These are phyloP conservation scores for Physella acuta DNA, from an alignment of 1,140 invertebrate species.

Conservation along the genomic window DNA sequence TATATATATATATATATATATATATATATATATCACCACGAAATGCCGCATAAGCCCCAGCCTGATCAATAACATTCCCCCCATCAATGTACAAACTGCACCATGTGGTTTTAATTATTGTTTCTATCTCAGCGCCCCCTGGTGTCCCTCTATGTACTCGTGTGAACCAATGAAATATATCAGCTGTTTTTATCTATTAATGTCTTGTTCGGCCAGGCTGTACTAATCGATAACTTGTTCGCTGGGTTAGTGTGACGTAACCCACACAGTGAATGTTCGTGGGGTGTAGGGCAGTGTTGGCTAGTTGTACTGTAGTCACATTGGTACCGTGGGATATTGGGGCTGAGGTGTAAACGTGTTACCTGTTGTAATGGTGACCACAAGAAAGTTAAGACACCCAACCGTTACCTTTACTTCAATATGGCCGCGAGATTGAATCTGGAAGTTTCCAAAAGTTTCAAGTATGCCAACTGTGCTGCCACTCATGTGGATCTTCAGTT, in stretches of 20 bases:
- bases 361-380: background rate
- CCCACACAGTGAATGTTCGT: background rate
- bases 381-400: background rate
- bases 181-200: background rate
- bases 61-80: no score
- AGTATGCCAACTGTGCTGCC: constrained; percentile 24
- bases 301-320: background rate
- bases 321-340: background rate
- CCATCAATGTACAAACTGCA: no score
- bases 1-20: background rate
- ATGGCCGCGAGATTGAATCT: constrained; percentile 23
- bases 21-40: no score
- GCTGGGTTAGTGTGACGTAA: background rate
- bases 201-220: background rate
- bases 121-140: no score
- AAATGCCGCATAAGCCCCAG: background rate
- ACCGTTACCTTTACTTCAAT: constrained; percentile 32
- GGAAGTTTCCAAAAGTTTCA: constrained; percentile 22
- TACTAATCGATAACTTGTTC: background rate
- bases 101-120: no score
- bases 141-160: no score
- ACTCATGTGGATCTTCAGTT: constrained; percentile 37
- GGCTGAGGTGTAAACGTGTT: background rate
- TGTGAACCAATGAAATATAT: no score
- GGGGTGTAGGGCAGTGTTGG: background rate